phyloP scores from a whole-genome alignment of 2,113 vertebrate species.

The Psittacara wagleri region DNA sequence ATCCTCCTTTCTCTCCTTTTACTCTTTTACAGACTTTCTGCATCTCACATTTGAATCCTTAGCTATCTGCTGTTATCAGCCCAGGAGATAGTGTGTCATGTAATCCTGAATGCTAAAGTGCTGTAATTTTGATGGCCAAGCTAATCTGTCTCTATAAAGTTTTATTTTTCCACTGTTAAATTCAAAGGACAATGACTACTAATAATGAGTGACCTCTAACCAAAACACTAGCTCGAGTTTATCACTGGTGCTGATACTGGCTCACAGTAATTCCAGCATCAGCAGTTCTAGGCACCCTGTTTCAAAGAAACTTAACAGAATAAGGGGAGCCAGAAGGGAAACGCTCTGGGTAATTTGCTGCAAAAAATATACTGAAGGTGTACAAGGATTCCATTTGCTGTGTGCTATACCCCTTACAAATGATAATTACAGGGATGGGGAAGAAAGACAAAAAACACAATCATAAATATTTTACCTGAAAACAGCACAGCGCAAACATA shows the following conservation, averaged over 20 bases:
- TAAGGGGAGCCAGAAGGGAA: neutral
- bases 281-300: neutral
- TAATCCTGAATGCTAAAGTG: slow-evolving; percentile 52
- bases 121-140: slow-evolving; percentile 52
- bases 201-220: slow-evolving; percentile 55
- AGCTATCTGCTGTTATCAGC: slow-evolving; percentile 38
- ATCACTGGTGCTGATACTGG: neutral
- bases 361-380: neutral
- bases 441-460: neutral
- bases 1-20: slow-evolving; percentile 35
- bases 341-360: neutral
- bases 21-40: slow-evolving; percentile 34
- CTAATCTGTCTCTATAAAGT: slow-evolving; percentile 43
- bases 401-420: neutral
- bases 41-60: slow-evolving; percentile 7
- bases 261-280: neutral
- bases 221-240: slow-evolving; percentile 14
- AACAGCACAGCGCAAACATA: neutral
- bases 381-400: neutral
- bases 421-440: neutral
- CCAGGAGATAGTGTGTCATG: neutral
- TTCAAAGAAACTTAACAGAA: neutral
- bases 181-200: slow-evolving; percentile 45
- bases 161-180: slow-evolving; percentile 45
- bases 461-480: slow-evolving; percentile 26